Conservation (phyloP, 23 tunicate genomes). For the Trididemnum nubilum region DNA sequence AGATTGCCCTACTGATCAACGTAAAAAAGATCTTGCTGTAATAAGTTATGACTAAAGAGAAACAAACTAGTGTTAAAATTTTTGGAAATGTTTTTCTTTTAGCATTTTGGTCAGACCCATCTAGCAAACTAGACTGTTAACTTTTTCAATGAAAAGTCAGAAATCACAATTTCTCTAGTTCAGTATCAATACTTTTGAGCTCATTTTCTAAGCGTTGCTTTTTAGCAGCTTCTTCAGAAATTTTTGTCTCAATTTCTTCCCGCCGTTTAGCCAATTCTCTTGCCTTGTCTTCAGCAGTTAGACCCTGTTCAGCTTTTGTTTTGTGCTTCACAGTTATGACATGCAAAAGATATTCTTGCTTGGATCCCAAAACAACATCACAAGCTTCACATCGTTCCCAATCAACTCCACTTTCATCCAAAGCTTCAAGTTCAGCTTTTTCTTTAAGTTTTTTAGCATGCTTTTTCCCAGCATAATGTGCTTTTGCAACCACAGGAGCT, state of each 20-base stretch:
- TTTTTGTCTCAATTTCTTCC: slow-evolving; percentile 39
- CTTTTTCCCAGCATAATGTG: slow-evolving; percentile 79
- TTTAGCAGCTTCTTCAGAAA: slow-evolving; percentile 49
- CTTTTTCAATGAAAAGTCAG: too few species aligned
- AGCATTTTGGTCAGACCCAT: too few species aligned
- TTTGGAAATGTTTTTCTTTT: too few species aligned
- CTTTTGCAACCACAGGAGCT: slow-evolving; percentile 50
- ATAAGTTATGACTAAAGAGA: too few species aligned
- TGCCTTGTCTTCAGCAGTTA: slow-evolving; percentile 18
- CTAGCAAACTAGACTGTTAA: too few species aligned
- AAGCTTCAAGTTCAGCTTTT: slow-evolving; percentile 39
- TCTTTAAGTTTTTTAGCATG: slow-evolving; percentile 77
- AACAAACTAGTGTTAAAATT: too few species aligned
- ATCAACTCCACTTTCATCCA: slow-evolving; percentile 22
- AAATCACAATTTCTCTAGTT: background rate
- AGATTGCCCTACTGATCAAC: too few species aligned
- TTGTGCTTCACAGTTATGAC: slow-evolving; percentile 38
- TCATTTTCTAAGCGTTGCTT: slow-evolving; percentile 30
- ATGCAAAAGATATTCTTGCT: slow-evolving; percentile 35
- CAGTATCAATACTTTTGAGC: slow-evolving; percentile 11
- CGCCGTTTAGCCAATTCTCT: slow-evolving; percentile 10
- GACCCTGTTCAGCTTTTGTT: slow-evolving; percentile 2
- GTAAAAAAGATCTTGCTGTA: too few species aligned
- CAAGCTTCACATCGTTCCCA: slow-evolving; percentile 37
- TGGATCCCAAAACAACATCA: slow-evolving; percentile 13